Evolutionary conservation across 2,797 vertebrate genomes (phyloP), one percentile per base, ranked within the genome.

Genomic region (Darevskia mixta): DNA sequence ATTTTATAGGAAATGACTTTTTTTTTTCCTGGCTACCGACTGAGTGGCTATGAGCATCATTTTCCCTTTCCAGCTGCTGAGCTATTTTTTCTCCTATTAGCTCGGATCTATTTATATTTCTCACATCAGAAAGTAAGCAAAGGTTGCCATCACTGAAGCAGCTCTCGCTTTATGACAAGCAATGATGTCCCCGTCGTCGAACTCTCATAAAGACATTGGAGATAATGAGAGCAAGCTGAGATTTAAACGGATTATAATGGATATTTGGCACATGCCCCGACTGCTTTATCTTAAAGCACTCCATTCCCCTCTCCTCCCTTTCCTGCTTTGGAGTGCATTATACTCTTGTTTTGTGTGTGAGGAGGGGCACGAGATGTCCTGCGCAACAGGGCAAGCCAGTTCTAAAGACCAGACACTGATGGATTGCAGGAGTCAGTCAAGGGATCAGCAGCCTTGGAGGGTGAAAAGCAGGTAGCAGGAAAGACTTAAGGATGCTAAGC

Each of bases 61-160:
- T 97, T 97, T 87, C 96, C 58, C 79, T 90, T 96, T 96, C 89
- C 84, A 94, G 86, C 77, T 91, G 88, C 11, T 83, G 86, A 93
- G 85, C 41, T 95, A 15, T 87, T 94, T 96, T 96, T 93, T 96
- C 91, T 58, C 87, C 81, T 91, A 67, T 92, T 91, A 43, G 0
- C 49, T 93, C 9, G 81, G 5, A 92, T 95, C 75, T 95, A 91
- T 95, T 94, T 95, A 78, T 94, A 94, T 91, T 96, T 94, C 91
- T 90, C 92, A 91, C 41, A 83, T 61, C 91, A 89, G n/a, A 94
- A 96, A 91, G 80, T 23, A 94, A 92, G 9, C 69, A 49, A 29
- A 91, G 92, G 88, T 41, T 75, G 93, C 93, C 72, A 73, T 61
- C 79, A 73, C 76, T 23, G 88, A 92, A 20, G 69, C 89, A 92